These are phyloP conservation scores for Colaptes auratus DNA, from an alignment of 2,113 vertebrate species.

Conservation along the genomic window DNA sequence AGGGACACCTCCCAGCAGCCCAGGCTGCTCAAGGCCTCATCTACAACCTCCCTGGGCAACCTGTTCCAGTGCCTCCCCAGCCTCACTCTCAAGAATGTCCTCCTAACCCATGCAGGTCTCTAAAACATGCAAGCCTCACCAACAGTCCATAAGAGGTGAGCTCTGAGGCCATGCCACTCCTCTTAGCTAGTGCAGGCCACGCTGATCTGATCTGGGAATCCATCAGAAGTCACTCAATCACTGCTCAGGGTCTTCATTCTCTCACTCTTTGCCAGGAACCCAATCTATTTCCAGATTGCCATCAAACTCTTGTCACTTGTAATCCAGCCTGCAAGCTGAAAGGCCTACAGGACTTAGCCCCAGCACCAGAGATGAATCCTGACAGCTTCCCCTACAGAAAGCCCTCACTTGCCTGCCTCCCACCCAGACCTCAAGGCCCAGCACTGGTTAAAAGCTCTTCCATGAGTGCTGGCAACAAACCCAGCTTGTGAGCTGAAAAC, in stretches of 20 bases:
- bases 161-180: not conserved
- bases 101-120: too few species aligned
- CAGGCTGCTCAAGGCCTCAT: too few species aligned
- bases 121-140: not conserved
- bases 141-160: not conserved
- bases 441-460: not conserved
- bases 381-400: not conserved
- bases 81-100: too few species aligned
- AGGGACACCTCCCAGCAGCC: too few species aligned
- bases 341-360: not conserved
- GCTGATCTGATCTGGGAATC: not conserved
- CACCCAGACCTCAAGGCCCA: not conserved
- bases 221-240: not conserved
- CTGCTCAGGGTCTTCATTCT: not conserved
- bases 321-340: not conserved
- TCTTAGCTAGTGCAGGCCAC: not conserved
- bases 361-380: not conserved
- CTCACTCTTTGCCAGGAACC: not conserved
- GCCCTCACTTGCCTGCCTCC: not conserved
- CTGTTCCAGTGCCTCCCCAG: too few species aligned
- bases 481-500: not conserved
- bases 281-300: not conserved
- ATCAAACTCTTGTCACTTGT: not conserved
- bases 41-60: too few species aligned
- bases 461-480: not conserved